Evolutionary conservation across 1,140 invertebrate species (phyloP), one percentile per base, ranked within the genome.

Genomic region (Parapsyche elsis): DNA sequence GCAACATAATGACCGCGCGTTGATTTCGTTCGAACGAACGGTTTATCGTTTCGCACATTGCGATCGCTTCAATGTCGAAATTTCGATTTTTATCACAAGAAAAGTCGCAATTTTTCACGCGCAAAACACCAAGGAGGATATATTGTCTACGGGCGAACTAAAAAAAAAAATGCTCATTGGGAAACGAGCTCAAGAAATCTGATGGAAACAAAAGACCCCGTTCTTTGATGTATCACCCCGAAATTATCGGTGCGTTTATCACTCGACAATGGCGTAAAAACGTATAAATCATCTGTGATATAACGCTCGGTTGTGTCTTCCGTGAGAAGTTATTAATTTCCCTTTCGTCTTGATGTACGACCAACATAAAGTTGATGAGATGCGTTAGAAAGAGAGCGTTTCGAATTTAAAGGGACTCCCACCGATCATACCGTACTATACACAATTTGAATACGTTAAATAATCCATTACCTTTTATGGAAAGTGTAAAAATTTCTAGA

Each of bases 291-390:
- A 73, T 73, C n/a, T 4, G 44, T 73, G 71, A 73, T 73, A 73
- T 73, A 73, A 73, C 71, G 21, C 67, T 21, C 24, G 23, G n/a
- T 61, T 61, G 12, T 16, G 49, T 26, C 57, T 57, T 77, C 26
- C 57, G 26, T 64, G 75, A 30, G 59, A 77, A 64, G 49, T 57
- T 73, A 49, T 73, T 49, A 73, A 73, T 73, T 73, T 73, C 45
- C 45, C 71, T 46, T 49, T 73, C 64, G 23, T 21, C 64, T 67
- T 67, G 64, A 67, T 24, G 0, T 67, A 67, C 26, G 64, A 21
- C 2, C 24, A 24, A 21, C 64, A 67, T 67, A 67, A 67, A 67
- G 64, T 67, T 24, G 24, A 67, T 30, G 64, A 67, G 64, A 67
- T 67, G 24, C 64, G 64, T 21, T 7, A 7, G 30, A 38, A 38